Conservation (phyloP, 2,888 invertebrate genomes). For the Tachystola acroxantha region DNA sequence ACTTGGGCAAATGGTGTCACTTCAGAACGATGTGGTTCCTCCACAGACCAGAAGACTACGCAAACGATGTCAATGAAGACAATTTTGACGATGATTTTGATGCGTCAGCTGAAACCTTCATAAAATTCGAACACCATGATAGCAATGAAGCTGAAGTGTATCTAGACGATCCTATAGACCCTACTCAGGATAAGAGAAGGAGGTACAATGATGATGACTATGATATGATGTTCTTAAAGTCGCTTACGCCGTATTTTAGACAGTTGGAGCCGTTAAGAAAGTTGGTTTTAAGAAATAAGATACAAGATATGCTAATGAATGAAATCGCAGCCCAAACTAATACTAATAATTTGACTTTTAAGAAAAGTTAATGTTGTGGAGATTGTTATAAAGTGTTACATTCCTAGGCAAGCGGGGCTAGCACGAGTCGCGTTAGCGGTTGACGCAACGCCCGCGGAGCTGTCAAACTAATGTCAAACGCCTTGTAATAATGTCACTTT, state of each 20-base stretch:
- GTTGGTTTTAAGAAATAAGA: slow-evolving; percentile 42
- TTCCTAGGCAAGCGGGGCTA: no score
- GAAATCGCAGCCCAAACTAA: slow-evolving; percentile 29
- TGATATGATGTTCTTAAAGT: slow-evolving; percentile 48
- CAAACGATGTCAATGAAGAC: slow-evolving; percentile 9
- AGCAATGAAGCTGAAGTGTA: slow-evolving; percentile 15
- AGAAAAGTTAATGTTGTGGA: not conserved
- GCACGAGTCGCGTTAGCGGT: no score
- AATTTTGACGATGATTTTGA: not conserved
- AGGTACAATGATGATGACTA: slow-evolving; percentile 30
- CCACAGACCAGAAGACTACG: slow-evolving; percentile 10
- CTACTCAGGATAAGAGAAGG: slow-evolving; percentile 21
- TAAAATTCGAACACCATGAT: slow-evolving; percentile 1
- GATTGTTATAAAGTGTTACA: no score
- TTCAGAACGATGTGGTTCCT: slow-evolving; percentile 34
- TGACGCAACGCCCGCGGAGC: no score
- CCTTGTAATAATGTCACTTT: no score
- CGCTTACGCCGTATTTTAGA: slow-evolving; percentile 43
- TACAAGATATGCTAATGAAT: slow-evolving; percentile 44
- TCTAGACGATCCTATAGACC: slow-evolving; percentile 6
- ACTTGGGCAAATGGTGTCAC: slow-evolving; percentile 39
- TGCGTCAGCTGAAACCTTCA: slow-evolving; percentile 3
- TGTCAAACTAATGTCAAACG: no score
- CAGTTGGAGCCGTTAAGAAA: slow-evolving; percentile 42
- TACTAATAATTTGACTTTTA: not conserved